A percentile compares a stretch with the other conserved stretches of the same genome.
Conservation (phyloP, 1,140 invertebrate genomes). For the Brachionus calyciflorus region DNA sequence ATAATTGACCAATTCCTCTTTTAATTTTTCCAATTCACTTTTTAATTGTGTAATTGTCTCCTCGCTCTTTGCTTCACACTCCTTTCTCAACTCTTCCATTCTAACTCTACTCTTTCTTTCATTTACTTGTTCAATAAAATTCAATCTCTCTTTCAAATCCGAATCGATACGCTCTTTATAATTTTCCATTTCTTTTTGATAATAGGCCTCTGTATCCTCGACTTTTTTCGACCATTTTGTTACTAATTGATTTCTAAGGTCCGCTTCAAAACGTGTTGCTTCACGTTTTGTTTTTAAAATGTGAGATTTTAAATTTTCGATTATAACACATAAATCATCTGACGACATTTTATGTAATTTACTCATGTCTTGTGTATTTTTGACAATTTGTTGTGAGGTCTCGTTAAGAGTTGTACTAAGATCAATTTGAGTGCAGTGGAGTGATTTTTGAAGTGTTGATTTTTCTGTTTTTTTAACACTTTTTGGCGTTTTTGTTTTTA, state of each 20-base stretch:
- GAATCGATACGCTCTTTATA: not conserved
- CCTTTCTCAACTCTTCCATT: not conserved
- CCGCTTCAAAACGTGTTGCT: constrained; percentile 1
- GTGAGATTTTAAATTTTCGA: not conserved
- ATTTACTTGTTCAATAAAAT: constrained; percentile 8
- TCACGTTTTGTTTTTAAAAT: not conserved
- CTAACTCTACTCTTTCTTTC: not conserved
- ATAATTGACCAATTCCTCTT: not conserved
- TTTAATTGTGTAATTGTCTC: not conserved
- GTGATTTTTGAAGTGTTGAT: not conserved
- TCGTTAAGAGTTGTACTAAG: not conserved
- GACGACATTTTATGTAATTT: not conserved
- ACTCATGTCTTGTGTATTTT: not conserved
- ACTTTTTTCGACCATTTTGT: constrained; percentile 26
- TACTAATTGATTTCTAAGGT: constrained; percentile 9
- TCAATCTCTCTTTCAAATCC: not conserved
- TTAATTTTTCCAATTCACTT: not conserved
- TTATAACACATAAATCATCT: not conserved
- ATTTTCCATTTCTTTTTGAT: constrained; percentile 39
- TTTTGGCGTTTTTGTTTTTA: constrained; percentile 17
- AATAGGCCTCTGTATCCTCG: constrained; percentile 13
- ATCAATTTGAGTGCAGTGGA: not conserved
- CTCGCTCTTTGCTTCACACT: not conserved
- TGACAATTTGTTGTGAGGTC: not conserved
- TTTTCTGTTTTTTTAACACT: not conserved